Percentiles rank a stretch among this genome's conserved stretches.
Conservation (phyloP, 2,797 vertebrate genomes). For the Oophaga sylvatica region DNA sequence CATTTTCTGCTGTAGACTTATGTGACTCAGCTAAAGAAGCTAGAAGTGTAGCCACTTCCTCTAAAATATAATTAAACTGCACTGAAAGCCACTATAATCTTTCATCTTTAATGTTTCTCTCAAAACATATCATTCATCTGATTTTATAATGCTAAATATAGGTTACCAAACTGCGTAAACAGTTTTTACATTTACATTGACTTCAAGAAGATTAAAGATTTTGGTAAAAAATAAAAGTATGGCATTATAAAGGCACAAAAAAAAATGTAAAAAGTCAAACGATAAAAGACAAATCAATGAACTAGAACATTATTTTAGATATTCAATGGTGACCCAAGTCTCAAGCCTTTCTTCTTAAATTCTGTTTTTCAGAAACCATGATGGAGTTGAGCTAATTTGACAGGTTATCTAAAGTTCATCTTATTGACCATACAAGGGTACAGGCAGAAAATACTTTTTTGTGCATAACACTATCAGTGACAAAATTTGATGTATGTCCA, state of each 20-base stretch:
- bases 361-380: background rate
- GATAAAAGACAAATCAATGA: background rate
- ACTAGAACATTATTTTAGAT: background rate
- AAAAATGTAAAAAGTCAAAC: background rate
- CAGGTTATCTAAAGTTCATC: background rate
- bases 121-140: background rate
- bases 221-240: background rate
- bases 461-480: background rate
- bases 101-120: background rate
- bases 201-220: background rate
- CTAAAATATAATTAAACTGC: slow-evolving; percentile 10
- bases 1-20: background rate
- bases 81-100: slow-evolving; percentile 10
- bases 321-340: background rate
- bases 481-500: background rate
- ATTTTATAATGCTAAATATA: background rate
- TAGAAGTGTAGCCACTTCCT: slow-evolving; percentile 8
- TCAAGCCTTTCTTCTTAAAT: too few relatives aligned
- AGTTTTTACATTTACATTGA: background rate
- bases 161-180: background rate
- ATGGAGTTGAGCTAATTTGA: background rate
- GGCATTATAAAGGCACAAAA: background rate
- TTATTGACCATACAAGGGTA: background rate
- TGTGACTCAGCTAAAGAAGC: background rate
- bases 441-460: background rate